Evolutionary conservation across 2,113 vertebrate species (phyloP).

Genomic region (Heteronetta atricapilla): DNA sequence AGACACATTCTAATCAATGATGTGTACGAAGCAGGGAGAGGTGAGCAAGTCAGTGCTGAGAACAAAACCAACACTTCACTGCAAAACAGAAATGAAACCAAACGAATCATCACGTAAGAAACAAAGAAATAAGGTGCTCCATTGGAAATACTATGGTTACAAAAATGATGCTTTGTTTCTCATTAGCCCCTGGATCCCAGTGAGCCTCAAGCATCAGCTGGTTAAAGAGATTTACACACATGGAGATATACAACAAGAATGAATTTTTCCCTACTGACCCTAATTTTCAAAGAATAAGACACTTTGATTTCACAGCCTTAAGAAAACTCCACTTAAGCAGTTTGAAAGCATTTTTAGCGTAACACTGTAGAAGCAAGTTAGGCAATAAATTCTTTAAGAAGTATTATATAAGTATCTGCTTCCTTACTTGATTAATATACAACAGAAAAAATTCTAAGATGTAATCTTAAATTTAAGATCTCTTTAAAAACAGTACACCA

Average conservation of each 20-base stretch:
- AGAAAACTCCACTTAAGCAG: neutral
- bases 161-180: neutral
- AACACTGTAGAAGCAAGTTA: neutral
- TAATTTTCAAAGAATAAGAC: neutral
- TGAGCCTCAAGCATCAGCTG: neutral
- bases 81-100: constrained; percentile 3
- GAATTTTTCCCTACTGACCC: neutral
- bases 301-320: neutral
- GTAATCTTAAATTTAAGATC: neutral
- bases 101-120: neutral
- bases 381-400: neutral
- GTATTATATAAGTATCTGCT: neutral
- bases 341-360: neutral
- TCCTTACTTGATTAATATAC: neutral
- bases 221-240: neutral
- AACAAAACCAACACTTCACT: neutral
- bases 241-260: neutral
- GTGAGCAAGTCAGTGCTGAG: neutral
- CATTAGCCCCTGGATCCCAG: neutral
- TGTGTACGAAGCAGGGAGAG: neutral
- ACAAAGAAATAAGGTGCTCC: neutral
- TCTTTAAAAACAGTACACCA: neutral
- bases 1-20: neutral
- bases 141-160: neutral
- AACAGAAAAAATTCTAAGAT: neutral